phyloP scores from a whole-genome alignment of 2,888 invertebrate species.

The Sepiola atlantica region DNA sequence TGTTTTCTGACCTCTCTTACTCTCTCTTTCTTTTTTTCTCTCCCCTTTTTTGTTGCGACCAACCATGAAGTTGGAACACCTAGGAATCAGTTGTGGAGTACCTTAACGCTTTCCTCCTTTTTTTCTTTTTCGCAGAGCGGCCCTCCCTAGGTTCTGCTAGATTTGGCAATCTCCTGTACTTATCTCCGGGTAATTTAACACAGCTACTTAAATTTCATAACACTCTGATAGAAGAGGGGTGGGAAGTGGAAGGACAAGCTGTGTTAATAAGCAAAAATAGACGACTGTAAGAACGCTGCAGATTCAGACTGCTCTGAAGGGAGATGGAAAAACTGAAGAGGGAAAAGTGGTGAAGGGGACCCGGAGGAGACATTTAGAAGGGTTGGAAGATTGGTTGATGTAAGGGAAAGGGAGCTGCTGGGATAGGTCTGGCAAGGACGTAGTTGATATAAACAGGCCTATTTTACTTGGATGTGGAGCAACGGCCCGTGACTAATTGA shows the following conservation, averaged over 20 bases:
- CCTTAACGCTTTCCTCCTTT: not conserved
- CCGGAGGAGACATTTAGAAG: not conserved
- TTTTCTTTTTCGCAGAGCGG: not conserved
- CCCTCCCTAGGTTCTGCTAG: constrained; percentile 32
- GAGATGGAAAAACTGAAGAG: not conserved
- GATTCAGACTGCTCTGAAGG: not conserved
- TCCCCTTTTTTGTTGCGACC: not conserved
- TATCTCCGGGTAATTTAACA: not conserved
- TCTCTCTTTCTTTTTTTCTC: not conserved
- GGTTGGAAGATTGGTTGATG: too few species aligned
- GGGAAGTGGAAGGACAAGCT: not conserved
- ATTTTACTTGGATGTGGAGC: not conserved
- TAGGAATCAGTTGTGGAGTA: not conserved
- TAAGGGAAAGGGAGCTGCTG: not conserved
- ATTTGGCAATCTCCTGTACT: not conserved
- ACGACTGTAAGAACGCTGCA: not conserved
- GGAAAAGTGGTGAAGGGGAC: not conserved
- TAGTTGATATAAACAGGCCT: not conserved
- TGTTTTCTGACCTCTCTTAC: not conserved
- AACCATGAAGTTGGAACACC: not conserved
- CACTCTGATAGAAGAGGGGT: not conserved
- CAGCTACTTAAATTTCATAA: not conserved
- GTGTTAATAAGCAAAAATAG: not conserved
- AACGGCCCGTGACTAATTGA: constrained; percentile 6
- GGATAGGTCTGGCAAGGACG: not conserved